Conservation (phyloP, 2,888 invertebrate genomes). For the Cheilosia vernalis region DNA sequence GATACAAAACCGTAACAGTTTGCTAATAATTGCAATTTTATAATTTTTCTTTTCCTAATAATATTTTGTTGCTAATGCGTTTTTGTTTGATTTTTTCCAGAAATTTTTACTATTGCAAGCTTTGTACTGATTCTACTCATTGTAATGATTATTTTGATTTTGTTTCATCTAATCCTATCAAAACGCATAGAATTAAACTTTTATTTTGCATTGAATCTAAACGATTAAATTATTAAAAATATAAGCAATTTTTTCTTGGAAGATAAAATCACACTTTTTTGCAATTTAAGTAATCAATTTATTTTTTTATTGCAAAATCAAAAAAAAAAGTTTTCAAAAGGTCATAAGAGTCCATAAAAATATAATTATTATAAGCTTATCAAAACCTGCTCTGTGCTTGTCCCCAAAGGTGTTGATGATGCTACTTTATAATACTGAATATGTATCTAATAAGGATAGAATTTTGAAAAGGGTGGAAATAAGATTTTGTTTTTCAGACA, state of each 20-base stretch:
- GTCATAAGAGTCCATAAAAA: conserved; percentile 36
- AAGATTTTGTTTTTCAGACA: background rate
- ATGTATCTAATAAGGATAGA: background rate
- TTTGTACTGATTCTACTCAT: conserved; percentile 62
- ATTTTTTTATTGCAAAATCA: conserved; percentile 21
- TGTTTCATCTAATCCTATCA: conserved; percentile 40
- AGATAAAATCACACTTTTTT: conserved; percentile 1
- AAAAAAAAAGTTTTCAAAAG: conserved; percentile 24
- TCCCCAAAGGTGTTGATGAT: conserved; percentile 8
- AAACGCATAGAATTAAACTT: conserved; percentile 49
- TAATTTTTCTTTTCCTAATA: conserved; percentile 15
- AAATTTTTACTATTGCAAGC: conserved; percentile 65
- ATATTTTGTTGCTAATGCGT: conserved; percentile 70
- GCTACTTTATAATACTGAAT: conserved; percentile 11
- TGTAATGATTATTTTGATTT: conserved; percentile 43
- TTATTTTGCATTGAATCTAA: conserved; percentile 69
- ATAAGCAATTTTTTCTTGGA: conserved; percentile 23
- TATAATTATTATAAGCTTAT: conserved; percentile 37
- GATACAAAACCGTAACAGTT: conserved; percentile 64
- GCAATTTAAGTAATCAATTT: background rate
- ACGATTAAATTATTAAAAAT: background rate
- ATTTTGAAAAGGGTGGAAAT: conserved; percentile 3
- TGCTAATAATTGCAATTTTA: conserved; percentile 46
- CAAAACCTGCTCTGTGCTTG: conserved; percentile 59
- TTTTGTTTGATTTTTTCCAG: conserved; percentile 48